Base-by-base conservation (phyloP, 2,888 invertebrate genomes). In the Neoaliturus tenellus region DNA sequence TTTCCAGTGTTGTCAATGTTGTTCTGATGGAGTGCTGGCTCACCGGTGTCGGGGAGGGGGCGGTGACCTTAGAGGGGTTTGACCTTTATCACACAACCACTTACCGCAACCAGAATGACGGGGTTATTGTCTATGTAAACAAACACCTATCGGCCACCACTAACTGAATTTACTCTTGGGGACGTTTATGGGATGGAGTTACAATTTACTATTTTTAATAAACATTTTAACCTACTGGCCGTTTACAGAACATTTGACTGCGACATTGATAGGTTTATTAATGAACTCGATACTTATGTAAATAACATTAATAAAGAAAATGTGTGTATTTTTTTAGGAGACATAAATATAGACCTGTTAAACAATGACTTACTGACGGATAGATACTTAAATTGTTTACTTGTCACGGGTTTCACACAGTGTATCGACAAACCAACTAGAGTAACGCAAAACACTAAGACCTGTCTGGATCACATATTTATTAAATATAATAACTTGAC, bases 401-500 rank as follows among this genome's bases (percentile, higher is more conserved):
- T 58, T 20, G 80, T 55, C 5, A 28, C 58, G 0, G 80, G 55
- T 8, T 55, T 80, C 3, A n/a, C 44, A 1, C 51, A 80, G 51
- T 80, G 80, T 31, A 55, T 55, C 8, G 33, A 80, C 31, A 80
- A 55, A 31, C 80, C 80, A 5, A 82, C 73, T 0, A 71, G 82
- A 73, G 69, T 48, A 14, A 71, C 73, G 8, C 33, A 44, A n/a
- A 48, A 69, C 20, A 73, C 31, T 33, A 23, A 14, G 6, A 41
- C 73, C 17, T 51, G 73, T 51, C 51, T 82, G 48, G 82, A 82
- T 55, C 73, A 51, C 33, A 51, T 51, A 28, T 82, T 82, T 82
- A 17, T 82, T 5, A 69, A 41, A 71, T 82, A 67, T 71, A 14
- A 39, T 8, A 17, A 73, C 39, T 35, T 25, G 31, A 28, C n/a